Evolutionary conservation across 2,888 invertebrate genomes (phyloP).

Genomic region (Epiblema foenella): DNA sequence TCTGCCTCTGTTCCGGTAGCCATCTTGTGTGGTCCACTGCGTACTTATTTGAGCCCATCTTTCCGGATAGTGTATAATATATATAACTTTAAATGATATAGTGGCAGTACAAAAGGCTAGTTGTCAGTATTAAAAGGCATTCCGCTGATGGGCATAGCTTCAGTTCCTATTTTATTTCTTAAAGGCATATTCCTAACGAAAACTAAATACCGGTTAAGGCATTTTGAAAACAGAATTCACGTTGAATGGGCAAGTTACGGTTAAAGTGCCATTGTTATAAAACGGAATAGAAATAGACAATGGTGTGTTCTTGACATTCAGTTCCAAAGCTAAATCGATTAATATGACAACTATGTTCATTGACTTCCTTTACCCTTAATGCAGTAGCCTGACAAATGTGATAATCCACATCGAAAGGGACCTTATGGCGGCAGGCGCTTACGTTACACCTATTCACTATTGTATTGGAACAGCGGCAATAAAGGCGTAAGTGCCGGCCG

Average conservation of each 20-base stretch:
- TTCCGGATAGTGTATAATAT: too few species aligned
- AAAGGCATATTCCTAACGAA: not conserved
- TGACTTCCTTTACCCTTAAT: not conserved
- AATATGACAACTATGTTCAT: not conserved
- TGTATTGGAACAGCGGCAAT: too few species aligned
- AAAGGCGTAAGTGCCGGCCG: too few species aligned
- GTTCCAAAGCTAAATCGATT: not conserved
- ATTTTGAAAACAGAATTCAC: not conserved
- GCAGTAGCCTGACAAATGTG: not conserved
- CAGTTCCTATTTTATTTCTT: not conserved
- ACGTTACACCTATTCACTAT: too few species aligned
- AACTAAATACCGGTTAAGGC: not conserved
- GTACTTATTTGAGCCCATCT: too few species aligned
- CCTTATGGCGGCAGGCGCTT: too few species aligned
- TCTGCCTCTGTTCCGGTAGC: too few species aligned
- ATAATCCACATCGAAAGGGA: too few species aligned
- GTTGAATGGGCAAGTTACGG: constrained; percentile 2
- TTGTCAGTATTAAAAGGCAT: not conserved
- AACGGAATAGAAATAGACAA: not conserved
- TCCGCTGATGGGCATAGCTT: not conserved
- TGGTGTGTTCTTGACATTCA: constrained; percentile 4
- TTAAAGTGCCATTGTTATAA: not conserved
- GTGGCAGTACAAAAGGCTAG: too few species aligned
- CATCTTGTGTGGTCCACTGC: too few species aligned
- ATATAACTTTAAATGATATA: not conserved